Evolutionary conservation across 2,797 vertebrate genomes (phyloP).

Genomic region (Anolis apletophallus): DNA sequence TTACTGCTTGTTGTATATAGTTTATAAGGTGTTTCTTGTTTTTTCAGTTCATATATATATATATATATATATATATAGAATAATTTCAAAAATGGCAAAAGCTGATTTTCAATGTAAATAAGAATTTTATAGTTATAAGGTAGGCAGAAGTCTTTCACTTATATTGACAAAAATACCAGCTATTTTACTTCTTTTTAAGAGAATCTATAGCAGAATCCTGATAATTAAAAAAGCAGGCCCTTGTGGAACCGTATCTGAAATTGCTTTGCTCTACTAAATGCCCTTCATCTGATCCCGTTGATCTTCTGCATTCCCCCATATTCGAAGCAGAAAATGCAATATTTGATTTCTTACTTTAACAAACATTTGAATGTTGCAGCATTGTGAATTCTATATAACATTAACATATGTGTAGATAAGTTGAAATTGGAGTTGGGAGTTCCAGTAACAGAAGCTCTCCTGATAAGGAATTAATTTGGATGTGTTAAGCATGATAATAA

Average conservation of each 20-base stretch:
- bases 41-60: not conserved
- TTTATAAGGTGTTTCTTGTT: not conserved
- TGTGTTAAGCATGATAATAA: not conserved
- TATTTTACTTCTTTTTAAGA: not conserved
- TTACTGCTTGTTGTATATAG: not conserved
- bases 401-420: constrained; percentile 38
- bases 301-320: not conserved
- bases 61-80: not conserved
- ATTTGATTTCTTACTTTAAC: constrained; percentile 5
- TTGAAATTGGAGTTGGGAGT: constrained; percentile 43
- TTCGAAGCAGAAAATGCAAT: not conserved
- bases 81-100: not conserved
- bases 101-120: not conserved
- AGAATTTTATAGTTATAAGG: not conserved
- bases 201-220: not conserved
- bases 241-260: not conserved
- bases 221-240: not conserved
- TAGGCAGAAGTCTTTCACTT: not conserved
- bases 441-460: constrained; percentile 33
- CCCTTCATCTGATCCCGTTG: not conserved
- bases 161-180: not conserved
- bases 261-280: not conserved
- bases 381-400: constrained; percentile 8
- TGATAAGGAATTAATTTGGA: constrained; percentile 42
- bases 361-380: constrained; percentile 17